A percentile compares a stretch with the other conserved stretches of the same genome.
phyloP scores from a whole-genome alignment of 2,888 invertebrate genomes.

The Pegoplata infirma region DNA sequence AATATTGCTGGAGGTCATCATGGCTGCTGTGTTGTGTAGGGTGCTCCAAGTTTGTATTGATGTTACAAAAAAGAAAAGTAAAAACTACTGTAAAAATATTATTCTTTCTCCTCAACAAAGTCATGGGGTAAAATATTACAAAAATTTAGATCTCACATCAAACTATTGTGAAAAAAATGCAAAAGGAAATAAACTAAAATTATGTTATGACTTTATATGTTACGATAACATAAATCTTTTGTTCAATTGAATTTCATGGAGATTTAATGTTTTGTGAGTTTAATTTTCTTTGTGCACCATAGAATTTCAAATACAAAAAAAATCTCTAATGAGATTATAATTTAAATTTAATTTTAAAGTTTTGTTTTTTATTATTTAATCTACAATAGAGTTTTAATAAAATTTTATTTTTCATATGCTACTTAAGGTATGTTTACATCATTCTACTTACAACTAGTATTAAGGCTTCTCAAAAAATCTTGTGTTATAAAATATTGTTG shows the following conservation, averaged over 20 bases:
- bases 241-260: slow-evolving; percentile 41
- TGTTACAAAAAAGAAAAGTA: too few relatives aligned
- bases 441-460: too few relatives aligned
- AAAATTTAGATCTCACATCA: background rate
- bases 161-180: background rate
- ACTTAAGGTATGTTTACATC: too few relatives aligned
- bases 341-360: slow-evolving; percentile 36
- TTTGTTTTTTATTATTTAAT: background rate
- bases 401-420: background rate
- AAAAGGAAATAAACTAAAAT: slow-evolving; percentile 33
- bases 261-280: background rate
- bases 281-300: background rate
- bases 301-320: background rate
- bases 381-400: too few relatives aligned
- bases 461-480: too few relatives aligned
- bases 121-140: background rate
- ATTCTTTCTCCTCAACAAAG: background rate
- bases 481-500: too few relatives aligned
- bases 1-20: too few relatives aligned
- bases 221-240: slow-evolving; percentile 43
- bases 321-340: slow-evolving; percentile 31
- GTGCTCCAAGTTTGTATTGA: background rate
- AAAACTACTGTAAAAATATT: background rate
- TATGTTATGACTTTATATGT: slow-evolving; percentile 36
- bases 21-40: background rate